Evolutionary conservation across 2,888 invertebrate genomes (phyloP).

Genomic region (Eustalomyia histrio): DNA sequence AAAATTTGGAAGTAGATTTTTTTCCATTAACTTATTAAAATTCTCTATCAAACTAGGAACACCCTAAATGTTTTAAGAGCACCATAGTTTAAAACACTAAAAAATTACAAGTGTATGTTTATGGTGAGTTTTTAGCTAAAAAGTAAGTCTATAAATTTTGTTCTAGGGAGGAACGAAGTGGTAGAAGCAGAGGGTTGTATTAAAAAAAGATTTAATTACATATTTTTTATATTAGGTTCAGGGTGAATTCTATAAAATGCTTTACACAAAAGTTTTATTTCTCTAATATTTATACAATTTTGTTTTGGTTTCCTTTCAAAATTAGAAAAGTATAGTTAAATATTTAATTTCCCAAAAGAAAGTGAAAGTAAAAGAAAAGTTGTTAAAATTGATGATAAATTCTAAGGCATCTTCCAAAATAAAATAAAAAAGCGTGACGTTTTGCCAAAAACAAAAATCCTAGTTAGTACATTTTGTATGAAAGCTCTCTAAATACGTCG

Average conservation of each 20-base stretch:
- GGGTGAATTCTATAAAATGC: slow-evolving; percentile 62
- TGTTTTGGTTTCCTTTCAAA: slow-evolving; percentile 9
- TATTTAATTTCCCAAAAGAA: neutral
- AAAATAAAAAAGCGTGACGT: too few relatives aligned
- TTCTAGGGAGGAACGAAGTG: slow-evolving; percentile 9
- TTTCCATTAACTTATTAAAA: too few relatives aligned
- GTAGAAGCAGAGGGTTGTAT: slow-evolving; percentile 40
- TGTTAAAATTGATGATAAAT: neutral
- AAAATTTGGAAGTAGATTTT: too few relatives aligned
- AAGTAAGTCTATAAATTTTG: slow-evolving; percentile 24
- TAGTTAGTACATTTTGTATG: too few relatives aligned
- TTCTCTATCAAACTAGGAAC: neutral
- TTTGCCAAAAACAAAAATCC: too few relatives aligned
- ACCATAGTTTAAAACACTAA: slow-evolving; percentile 12
- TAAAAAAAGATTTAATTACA: slow-evolving; percentile 62
- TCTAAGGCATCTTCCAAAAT: too few relatives aligned
- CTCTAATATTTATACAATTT: neutral
- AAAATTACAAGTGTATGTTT: neutral
- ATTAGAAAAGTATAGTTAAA: neutral
- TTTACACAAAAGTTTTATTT: slow-evolving; percentile 32
- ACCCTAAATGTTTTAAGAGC: slow-evolving; percentile 8
- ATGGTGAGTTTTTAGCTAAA: neutral
- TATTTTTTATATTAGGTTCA: slow-evolving; percentile 51
- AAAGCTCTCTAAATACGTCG: too few relatives aligned
- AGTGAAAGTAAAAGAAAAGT: too few relatives aligned